phyloP scores from a whole-genome alignment of 2,888 invertebrate genomes.

The Anticlea derivata region DNA sequence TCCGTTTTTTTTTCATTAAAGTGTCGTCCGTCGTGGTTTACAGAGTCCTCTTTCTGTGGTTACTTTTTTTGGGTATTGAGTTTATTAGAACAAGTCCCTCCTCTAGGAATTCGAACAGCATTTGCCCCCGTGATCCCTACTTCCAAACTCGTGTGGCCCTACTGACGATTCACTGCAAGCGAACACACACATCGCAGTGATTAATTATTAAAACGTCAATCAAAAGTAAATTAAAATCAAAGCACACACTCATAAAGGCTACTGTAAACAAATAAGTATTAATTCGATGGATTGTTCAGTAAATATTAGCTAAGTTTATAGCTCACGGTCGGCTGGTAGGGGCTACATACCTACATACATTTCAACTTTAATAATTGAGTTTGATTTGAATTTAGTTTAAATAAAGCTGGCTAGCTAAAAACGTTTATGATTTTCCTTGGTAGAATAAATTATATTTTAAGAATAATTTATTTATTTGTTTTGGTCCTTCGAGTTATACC shows the following conservation, averaged over 20 bases:
- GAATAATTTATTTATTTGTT: too few relatives aligned
- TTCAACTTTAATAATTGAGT: conserved; percentile 26
- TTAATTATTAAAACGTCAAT: conserved; percentile 24
- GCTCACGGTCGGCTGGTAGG: conserved; percentile 60
- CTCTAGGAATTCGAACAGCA: too few relatives aligned
- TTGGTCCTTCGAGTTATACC: too few relatives aligned
- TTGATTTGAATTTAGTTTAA: conserved; percentile 15
- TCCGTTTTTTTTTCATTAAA: too few relatives aligned
- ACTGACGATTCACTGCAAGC: too few relatives aligned
- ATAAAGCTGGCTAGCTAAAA: conserved; percentile 1
- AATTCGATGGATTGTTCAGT: conserved; percentile 66
- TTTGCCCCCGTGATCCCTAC: too few relatives aligned
- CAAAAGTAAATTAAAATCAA: conserved; percentile 29
- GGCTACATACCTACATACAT: conserved; percentile 40
- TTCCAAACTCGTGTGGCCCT: too few relatives aligned
- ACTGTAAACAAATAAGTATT: conserved; percentile 56
- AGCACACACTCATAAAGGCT: conserved; percentile 25
- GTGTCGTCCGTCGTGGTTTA: too few relatives aligned
- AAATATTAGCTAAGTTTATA: conserved; percentile 61
- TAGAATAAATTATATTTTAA: conserved; percentile 1
- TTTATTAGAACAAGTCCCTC: too few relatives aligned
- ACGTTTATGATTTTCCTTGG: conserved; percentile 2
- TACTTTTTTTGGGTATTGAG: too few relatives aligned
- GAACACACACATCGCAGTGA: not conserved
- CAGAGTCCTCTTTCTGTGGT: too few relatives aligned